Evolutionary conservation across 2,113 vertebrate species (phyloP), one percentile per base, ranked within the genome.

Genomic region (Neolamprologus sp.): DNA sequence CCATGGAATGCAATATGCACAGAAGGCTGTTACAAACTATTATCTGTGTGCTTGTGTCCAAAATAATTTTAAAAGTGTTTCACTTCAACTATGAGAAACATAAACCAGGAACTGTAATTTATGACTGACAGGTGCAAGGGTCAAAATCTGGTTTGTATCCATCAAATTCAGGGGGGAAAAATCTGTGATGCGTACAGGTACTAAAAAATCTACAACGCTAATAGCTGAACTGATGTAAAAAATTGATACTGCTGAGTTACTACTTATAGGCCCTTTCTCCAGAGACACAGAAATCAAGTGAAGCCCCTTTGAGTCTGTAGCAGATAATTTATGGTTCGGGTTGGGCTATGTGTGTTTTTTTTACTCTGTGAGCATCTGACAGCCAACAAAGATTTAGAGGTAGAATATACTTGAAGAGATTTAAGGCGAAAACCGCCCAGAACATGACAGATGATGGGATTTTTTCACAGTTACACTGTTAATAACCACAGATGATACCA

Each of bases 61-160:
- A 73, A 91, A 92, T 88, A 4, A 80, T 85, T 92, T 91, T 85
- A 86, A 89, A 90, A 91, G 88, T 19, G 55, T 88, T 92, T 89
- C 85, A 90, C 92, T 93, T 90, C 75, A 89, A 92, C 91, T 89
- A 85, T 84, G 85, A 90, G 91, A 91, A 94, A 93, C 87, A 93
- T 87, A 90, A 92, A 92, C 87, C 89, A 92, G 93, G 92, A 93
- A 79, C 88, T 53, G 55, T 87, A 93, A 95, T 93, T 94, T 94
- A 96, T 90, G 90, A 89, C 88, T 60, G 80, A 89, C 89, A 87
- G 87, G 90, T 91, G 91, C 92, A 94, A 90, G 89, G 93, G 95
- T 94, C 94, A 93, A 91, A 94, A 93, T 94, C 95, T 96, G 94
- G 90, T 91, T 95, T 92, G 88, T 89, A 94, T 95, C 93, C 84